Percentiles rank a stretch among this genome's conserved stretches.
Conservation (phyloP, 2,113 vertebrate genomes). For the Crotalus horridus region DNA sequence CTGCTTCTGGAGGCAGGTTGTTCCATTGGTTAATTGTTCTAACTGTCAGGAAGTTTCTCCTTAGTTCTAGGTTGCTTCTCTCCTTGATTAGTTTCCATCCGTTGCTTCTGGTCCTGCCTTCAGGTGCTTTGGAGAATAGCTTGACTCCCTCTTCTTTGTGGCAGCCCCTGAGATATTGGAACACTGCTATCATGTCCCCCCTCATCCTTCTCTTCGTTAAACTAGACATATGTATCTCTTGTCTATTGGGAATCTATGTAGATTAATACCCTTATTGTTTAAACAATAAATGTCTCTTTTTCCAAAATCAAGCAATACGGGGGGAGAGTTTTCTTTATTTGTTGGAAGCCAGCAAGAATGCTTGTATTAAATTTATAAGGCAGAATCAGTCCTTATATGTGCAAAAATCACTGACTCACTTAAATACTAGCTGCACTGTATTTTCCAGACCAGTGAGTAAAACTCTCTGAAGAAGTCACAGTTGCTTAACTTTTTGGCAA, state of each 20-base stretch:
- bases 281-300: background rate
- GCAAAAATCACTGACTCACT: conserved; percentile 4
- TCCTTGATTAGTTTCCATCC: no score
- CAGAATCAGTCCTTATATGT: background rate
- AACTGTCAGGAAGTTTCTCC: no score
- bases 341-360: conserved; percentile 7
- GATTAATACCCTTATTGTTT: conserved; percentile 29
- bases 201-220: no score
- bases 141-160: no score
- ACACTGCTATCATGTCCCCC: no score
- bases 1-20: no score
- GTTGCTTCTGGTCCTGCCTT: no score
- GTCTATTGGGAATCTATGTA: background rate
- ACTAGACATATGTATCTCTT: conserved; percentile 11
- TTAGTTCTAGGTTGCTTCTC: no score
- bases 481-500: background rate
- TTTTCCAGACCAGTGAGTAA: conserved; percentile 22
- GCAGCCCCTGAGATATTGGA: no score
- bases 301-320: background rate
- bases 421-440: conserved; percentile 9
- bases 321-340: background rate
- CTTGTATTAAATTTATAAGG: conserved; percentile 23
- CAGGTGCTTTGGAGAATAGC: no score
- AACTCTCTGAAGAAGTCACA: conserved; percentile 27
- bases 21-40: no score